Conservation (phyloP, 2,797 vertebrate species). For the Caiman crocodilus region DNA sequence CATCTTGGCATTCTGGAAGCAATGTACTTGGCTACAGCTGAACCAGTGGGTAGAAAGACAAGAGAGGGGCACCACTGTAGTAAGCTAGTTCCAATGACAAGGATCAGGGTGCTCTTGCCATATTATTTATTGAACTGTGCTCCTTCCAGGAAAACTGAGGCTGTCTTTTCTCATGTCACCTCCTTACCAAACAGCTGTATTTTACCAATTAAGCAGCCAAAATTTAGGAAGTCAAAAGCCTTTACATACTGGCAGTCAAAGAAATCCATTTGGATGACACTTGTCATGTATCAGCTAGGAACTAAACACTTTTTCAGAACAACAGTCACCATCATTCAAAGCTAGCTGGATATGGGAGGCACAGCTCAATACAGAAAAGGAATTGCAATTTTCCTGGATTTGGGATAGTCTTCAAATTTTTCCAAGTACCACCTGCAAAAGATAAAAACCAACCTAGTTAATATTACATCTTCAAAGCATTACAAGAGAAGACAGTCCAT, state of each 20-base stretch:
- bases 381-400: slow-evolving; percentile 90
- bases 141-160: not conserved
- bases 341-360: not conserved
- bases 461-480: not conserved
- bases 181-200: not conserved
- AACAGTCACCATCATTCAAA: not conserved
- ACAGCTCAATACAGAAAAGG: slow-evolving; percentile 88
- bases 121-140: not conserved
- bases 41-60: not conserved
- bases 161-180: not conserved
- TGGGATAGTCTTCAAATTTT: slow-evolving; percentile 96
- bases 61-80: not conserved
- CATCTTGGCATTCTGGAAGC: not conserved
- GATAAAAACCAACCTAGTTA: not conserved
- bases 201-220: not conserved
- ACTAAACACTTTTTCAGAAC: not conserved
- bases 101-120: not conserved
- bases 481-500: not conserved
- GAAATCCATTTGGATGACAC: not conserved
- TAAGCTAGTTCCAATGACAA: not conserved
- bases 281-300: not conserved
- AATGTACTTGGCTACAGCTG: not conserved
- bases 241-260: not conserved
- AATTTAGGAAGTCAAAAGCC: not conserved
- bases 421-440: slow-evolving; percentile 92